Evolutionary conservation across 2,888 invertebrate genomes (phyloP).

Genomic region (Leptinotarsa tumamoca): DNA sequence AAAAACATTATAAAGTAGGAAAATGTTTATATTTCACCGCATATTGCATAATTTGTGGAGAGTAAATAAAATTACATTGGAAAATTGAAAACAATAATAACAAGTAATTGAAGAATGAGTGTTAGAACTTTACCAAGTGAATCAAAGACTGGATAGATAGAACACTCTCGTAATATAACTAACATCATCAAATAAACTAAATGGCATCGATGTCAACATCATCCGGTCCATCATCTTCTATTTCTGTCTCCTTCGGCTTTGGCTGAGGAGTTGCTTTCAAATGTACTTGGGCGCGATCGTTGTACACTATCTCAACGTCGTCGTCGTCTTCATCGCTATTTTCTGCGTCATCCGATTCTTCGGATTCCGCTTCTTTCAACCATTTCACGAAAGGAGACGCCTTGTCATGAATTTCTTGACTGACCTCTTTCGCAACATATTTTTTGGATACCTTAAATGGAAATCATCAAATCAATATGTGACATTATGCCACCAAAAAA

Average conservation of each 20-base stretch:
- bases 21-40: conserved; percentile 43
- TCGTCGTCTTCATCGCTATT: conserved; percentile 72
- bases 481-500: background rate
- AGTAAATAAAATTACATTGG: conserved; percentile 42
- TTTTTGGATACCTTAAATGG: conserved; percentile 77
- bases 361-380: conserved; percentile 97
- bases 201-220: conserved; percentile 95
- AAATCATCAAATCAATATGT: background rate
- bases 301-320: conserved; percentile 86
- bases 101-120: conserved; percentile 5
- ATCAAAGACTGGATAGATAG: conserved; percentile 27
- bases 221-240: conserved; percentile 80
- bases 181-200: conserved; percentile 66
- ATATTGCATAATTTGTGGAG: conserved; percentile 45
- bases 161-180: conserved; percentile 31
- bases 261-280: conserved; percentile 67
- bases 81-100: conserved; percentile 13
- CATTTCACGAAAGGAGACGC: conserved; percentile 96
- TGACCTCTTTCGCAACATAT: conserved; percentile 91
- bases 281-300: conserved; percentile 86
- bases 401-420: conserved; percentile 90
- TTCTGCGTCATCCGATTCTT: conserved; percentile 83
- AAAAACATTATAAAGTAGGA: conserved; percentile 32
- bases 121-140: conserved; percentile 20
- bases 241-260: conserved; percentile 61